These are phyloP conservation scores for Cantharis nigra DNA, from an alignment of 2,888 invertebrate species.

Conservation along the genomic window DNA sequence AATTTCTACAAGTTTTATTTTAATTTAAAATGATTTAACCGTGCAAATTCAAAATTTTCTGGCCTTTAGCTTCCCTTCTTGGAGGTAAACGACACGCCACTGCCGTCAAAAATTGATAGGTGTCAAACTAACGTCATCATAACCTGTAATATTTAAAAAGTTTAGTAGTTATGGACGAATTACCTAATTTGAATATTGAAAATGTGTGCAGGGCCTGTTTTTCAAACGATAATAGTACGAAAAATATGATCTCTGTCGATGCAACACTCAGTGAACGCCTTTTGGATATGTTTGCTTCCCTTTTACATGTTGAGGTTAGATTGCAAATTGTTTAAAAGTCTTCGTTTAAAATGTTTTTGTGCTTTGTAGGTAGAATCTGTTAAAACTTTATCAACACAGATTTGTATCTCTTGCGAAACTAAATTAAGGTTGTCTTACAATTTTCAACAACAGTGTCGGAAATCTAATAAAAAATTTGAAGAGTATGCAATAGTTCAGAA, in stretches of 20 bases:
- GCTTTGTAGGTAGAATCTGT: conserved; percentile 34
- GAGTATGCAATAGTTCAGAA: conserved; percentile 7
- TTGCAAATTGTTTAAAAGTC: neutral
- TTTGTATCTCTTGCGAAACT: conserved; percentile 40
- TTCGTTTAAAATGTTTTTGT: neutral
- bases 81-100: too few relatives aligned
- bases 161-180: neutral
- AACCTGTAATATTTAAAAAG: neutral
- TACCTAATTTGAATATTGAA: conserved; percentile 18
- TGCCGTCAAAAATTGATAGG: too few relatives aligned
- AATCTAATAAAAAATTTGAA: conserved; percentile 36
- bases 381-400: conserved; percentile 33
- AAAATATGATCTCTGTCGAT: conserved; percentile 29
- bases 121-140: neutral
- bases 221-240: conserved; percentile 35
- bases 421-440: conserved; percentile 40
- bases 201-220: conserved; percentile 41
- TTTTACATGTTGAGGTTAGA: conserved; percentile 37
- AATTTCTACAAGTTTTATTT: too few relatives aligned
- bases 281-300: conserved; percentile 35
- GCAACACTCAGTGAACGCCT: conserved; percentile 29
- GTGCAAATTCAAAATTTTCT: conserved; percentile 45
- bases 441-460: conserved; percentile 40
- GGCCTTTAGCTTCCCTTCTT: too few relatives aligned
- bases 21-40: too few relatives aligned